phyloP scores from a whole-genome alignment of 92 coral and sea anemone species.

The Anthopleura xanthogrammica region DNA sequence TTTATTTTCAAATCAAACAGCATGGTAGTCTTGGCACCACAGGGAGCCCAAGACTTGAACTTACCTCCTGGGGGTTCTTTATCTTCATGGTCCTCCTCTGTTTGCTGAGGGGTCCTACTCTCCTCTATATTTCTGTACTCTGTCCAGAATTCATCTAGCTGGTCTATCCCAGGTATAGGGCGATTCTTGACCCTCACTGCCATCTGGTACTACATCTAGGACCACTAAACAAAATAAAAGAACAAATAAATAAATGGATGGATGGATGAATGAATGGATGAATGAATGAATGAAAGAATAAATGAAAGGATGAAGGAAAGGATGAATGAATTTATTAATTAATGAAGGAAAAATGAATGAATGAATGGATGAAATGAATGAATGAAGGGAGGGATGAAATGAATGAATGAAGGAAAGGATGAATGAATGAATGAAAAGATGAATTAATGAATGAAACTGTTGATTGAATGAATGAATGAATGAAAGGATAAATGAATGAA shows the following conservation, averaged over 20 bases:
- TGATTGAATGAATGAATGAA: not conserved
- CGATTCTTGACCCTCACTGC: conserved; percentile 69
- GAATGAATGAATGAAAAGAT: not conserved
- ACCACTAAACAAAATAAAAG: not conserved
- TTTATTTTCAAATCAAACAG: no score
- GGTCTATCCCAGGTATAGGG: conserved; percentile 61
- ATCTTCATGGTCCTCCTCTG: conserved; percentile 82
- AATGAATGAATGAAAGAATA: no score
- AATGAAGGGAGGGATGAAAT: no score
- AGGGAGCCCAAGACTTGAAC: not conserved
- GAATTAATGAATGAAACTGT: not conserved
- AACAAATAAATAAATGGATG: not conserved
- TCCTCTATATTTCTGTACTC: conserved; percentile 81
- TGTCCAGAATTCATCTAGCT: conserved; percentile 85
- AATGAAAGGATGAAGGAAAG: not conserved
- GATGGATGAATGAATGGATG: not conserved
- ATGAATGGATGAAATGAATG: not conserved
- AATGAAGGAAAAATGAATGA: not conserved
- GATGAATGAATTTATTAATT: not conserved
- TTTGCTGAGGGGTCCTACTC: conserved; percentile 38
- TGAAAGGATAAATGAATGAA: not conserved
- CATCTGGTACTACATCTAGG: conserved; percentile 51
- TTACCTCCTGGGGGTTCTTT: conserved; percentile 67
- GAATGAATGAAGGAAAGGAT: not conserved
- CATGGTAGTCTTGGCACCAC: no score